A percentile compares a stretch with the other conserved stretches of the same genome.
Evolutionary conservation across 2,797 vertebrate species (phyloP).

Genomic region (Ispidina picta): DNA sequence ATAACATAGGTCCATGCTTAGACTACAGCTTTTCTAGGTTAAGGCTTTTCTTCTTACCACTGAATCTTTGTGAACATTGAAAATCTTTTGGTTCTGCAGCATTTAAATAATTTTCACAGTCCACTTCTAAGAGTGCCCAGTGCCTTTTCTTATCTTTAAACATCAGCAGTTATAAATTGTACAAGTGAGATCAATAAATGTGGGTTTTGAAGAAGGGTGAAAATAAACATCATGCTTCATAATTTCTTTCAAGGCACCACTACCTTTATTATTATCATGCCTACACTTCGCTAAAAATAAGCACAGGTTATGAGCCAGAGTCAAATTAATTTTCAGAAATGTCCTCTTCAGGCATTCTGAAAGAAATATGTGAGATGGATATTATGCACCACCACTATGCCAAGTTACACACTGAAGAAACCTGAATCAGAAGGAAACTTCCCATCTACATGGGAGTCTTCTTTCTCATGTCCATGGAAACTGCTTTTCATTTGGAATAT

Average conservation of each 20-base stretch:
- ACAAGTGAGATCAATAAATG: conserved; percentile 62
- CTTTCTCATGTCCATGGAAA: neutral
- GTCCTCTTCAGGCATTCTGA: conserved; percentile 25
- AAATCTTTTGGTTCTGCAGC: neutral
- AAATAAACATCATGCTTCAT: conserved; percentile 58
- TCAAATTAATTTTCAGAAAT: conserved; percentile 48
- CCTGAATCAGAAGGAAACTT: neutral
- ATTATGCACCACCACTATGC: neutral
- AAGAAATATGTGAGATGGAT: neutral
- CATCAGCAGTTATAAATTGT: conserved; percentile 26
- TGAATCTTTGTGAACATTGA: neutral
- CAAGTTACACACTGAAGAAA: neutral
- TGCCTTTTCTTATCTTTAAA: conserved; percentile 16
- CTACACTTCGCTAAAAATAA: conserved; percentile 54
- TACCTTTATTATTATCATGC: conserved; percentile 40
- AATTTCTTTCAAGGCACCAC: conserved; percentile 15
- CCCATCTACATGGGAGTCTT: neutral
- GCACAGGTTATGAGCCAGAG: conserved; percentile 35
- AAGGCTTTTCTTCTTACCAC: neutral
- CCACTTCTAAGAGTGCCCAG: neutral
- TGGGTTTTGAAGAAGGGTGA: conserved; percentile 48
- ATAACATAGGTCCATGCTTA: neutral
- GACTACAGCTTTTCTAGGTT: neutral
- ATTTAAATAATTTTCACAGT: conserved; percentile 47
- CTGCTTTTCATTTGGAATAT: neutral